These are phyloP conservation scores for Chrysina gloriosa DNA, from an alignment of 2,888 invertebrate species.

Conservation along the genomic window DNA sequence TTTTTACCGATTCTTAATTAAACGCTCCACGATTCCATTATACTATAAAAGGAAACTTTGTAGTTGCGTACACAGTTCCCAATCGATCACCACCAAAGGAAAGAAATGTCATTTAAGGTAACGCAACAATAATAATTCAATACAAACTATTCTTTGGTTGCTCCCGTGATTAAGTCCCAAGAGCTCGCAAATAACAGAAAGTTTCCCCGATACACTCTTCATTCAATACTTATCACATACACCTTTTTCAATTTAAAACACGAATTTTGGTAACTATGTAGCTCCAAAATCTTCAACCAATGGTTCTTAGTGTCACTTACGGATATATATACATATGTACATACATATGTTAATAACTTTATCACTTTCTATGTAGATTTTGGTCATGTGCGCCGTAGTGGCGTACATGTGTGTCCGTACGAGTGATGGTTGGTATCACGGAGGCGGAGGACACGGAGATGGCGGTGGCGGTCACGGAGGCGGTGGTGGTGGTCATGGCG, in stretches of 20 bases:
- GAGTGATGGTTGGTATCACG: constrained; percentile 32
- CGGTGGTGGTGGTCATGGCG: background rate
- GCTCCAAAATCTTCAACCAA: no score
- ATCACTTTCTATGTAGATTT: background rate
- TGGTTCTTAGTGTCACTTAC: no score
- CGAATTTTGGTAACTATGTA: no score
- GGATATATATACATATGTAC: background rate
- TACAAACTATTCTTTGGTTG: no score
- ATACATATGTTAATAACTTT: background rate
- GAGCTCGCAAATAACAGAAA: no score
- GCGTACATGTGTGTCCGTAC: constrained; percentile 28
- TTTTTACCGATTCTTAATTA: constrained; percentile 13
- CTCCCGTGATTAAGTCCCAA: background rate
- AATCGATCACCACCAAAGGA: constrained; percentile 19
- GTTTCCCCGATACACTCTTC: no score
- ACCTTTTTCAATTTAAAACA: no score
- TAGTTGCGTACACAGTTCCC: constrained; percentile 15
- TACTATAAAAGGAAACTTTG: constrained; percentile 34
- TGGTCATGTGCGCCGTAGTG: constrained; percentile 31
- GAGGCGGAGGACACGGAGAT: constrained; percentile 6
- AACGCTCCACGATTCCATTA: constrained; percentile 22
- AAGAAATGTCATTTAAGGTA: constrained; percentile 39
- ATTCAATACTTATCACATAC: no score
- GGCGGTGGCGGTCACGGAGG: background rate
- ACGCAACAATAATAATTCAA: background rate